phyloP scores from a whole-genome alignment of 2,888 invertebrate genomes.

The Cyaniris semiargus region DNA sequence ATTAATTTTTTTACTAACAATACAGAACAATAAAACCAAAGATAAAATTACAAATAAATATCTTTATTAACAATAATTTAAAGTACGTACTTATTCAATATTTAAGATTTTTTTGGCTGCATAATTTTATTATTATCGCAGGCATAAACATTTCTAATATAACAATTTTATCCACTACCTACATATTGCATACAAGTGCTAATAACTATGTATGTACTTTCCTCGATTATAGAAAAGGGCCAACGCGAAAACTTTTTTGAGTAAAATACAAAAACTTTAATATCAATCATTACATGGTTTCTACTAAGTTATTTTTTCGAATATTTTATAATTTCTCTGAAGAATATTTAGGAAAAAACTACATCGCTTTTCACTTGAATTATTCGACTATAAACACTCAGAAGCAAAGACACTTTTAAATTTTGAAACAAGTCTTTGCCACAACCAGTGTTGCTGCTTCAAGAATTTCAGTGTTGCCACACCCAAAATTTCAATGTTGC shows the following conservation, averaged over 20 bases:
- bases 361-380: neutral
- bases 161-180: neutral
- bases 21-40: too few species aligned
- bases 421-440: neutral
- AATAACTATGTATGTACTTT: neutral
- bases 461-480: neutral
- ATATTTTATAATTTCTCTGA: neutral
- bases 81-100: neutral
- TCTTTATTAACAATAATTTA: neutral
- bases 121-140: too few species aligned
- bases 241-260: too few species aligned
- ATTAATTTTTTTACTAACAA: too few species aligned
- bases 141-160: neutral
- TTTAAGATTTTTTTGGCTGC: too few species aligned
- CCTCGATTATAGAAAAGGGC: too few species aligned
- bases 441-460: conserved; percentile 7
- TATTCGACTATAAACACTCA: neutral
- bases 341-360: neutral
- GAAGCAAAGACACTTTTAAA: neutral
- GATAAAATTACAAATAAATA: too few species aligned
- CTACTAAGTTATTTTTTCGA: neutral
- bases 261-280: neutral
- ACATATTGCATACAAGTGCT: neutral
- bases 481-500: conserved; percentile 2
- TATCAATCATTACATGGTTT: neutral